phyloP scores from a whole-genome alignment of 2,797 vertebrate species.

The Spea hammondii region DNA sequence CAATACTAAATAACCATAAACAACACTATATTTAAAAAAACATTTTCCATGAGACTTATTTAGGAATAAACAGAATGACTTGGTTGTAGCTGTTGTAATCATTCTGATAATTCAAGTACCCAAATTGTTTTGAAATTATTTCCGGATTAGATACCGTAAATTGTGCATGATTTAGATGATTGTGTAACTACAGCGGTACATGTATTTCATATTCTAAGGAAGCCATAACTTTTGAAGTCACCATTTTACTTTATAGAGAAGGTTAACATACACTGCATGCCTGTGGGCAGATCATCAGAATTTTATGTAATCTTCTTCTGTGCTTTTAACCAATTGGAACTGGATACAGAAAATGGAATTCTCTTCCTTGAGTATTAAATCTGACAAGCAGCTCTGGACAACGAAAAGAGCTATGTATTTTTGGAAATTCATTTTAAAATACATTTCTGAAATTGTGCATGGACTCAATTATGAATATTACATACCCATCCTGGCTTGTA shows the following conservation, averaged over 20 bases:
- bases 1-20: too few relatives aligned
- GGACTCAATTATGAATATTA: slow-evolving; percentile 21
- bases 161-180: too few relatives aligned
- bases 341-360: slow-evolving; percentile 35
- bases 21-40: too few relatives aligned
- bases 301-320: slow-evolving; percentile 27
- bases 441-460: slow-evolving; percentile 20
- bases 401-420: slow-evolving; percentile 33
- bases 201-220: background rate
- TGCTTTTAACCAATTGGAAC: slow-evolving; percentile 34
- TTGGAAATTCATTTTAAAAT: slow-evolving; percentile 33
- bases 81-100: too few relatives aligned
- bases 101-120: too few relatives aligned
- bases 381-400: slow-evolving; percentile 38
- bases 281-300: slow-evolving; percentile 32
- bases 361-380: slow-evolving; percentile 32
- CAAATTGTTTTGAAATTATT: too few relatives aligned
- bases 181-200: too few relatives aligned
- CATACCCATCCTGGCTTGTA: slow-evolving; percentile 24
- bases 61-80: too few relatives aligned
- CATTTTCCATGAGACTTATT: too few relatives aligned
- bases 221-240: slow-evolving; percentile 42
- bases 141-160: too few relatives aligned
- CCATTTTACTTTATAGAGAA: slow-evolving; percentile 26
- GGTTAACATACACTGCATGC: slow-evolving; percentile 40